phyloP scores from a whole-genome alignment of 2,113 vertebrate species.

The Setophaga kirtlandii region DNA sequence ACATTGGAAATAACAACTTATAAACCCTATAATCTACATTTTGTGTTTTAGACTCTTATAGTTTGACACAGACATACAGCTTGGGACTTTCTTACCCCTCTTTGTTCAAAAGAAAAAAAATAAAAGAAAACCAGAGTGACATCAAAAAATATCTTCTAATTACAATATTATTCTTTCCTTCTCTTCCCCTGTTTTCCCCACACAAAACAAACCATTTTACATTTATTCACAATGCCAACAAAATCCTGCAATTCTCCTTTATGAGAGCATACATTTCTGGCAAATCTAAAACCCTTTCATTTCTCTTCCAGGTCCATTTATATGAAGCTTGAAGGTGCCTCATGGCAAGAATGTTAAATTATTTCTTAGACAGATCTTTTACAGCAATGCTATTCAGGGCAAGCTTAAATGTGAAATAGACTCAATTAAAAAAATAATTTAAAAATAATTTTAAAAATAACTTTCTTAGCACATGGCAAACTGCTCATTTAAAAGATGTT shows the following conservation, averaged over 20 bases:
- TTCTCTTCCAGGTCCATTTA: constrained; percentile 59
- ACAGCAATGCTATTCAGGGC: constrained; percentile 15
- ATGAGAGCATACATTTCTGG: constrained; percentile 33
- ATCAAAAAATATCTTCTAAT: constrained; percentile 8
- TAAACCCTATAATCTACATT: constrained; percentile 64
- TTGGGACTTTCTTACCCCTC: background rate
- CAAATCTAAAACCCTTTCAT: constrained; percentile 52
- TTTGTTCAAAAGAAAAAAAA: background rate
- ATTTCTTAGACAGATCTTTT: constrained; percentile 52
- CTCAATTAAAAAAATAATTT: background rate
- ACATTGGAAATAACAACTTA: constrained; percentile 55
- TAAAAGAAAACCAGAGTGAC: background rate
- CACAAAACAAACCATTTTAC: background rate
- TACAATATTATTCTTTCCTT: background rate
- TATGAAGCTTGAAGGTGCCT: constrained; percentile 54
- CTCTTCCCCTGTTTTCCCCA: background rate
- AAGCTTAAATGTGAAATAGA: constrained; percentile 31
- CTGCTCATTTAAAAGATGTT: background rate
- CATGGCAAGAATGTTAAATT: constrained; percentile 61
- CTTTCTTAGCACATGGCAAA: background rate
- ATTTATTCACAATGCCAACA: background rate
- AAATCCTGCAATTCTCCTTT: constrained; percentile 41
- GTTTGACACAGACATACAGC: constrained; percentile 32
- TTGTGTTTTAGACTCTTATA: constrained; percentile 52
- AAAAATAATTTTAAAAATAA: background rate